Conservation (phyloP, 2,888 invertebrate species). For the Meta bourneti region DNA sequence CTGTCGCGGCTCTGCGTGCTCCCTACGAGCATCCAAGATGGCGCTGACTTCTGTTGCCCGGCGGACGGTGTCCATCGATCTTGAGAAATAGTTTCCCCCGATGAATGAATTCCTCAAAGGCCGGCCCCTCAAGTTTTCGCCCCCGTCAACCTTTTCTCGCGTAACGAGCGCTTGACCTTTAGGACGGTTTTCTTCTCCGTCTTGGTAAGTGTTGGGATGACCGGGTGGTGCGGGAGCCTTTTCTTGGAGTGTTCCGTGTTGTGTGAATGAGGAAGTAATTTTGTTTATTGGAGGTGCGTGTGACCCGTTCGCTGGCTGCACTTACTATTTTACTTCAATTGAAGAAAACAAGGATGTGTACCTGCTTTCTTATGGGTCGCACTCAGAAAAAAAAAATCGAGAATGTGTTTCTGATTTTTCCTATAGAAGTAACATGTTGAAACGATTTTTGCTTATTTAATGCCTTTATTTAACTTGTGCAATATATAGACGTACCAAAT, state of each 20-base stretch:
- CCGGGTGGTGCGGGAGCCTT: neutral
- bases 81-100: conserved; percentile 9
- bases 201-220: neutral
- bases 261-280: neutral
- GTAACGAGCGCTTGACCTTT: neutral
- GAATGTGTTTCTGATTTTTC: no score
- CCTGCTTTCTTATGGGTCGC: no score
- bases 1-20: conserved; percentile 34
- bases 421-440: no score
- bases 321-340: no score
- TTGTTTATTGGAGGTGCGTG: neutral
- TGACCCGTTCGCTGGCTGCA: no score
- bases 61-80: conserved; percentile 59
- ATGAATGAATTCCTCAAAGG: conserved; percentile 44
- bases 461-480: no score
- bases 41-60: conserved; percentile 65
- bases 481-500: no score
- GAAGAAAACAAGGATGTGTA: no score
- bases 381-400: no score
- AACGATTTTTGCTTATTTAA: no score
- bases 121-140: neutral
- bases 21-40: conserved; percentile 62
- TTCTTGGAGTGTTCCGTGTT: no score
- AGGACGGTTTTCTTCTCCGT: neutral
- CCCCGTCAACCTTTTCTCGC: neutral